These are phyloP conservation scores for Cantharis rustica DNA, from an alignment of 2,888 invertebrate genomes.

Conservation along the genomic window DNA sequence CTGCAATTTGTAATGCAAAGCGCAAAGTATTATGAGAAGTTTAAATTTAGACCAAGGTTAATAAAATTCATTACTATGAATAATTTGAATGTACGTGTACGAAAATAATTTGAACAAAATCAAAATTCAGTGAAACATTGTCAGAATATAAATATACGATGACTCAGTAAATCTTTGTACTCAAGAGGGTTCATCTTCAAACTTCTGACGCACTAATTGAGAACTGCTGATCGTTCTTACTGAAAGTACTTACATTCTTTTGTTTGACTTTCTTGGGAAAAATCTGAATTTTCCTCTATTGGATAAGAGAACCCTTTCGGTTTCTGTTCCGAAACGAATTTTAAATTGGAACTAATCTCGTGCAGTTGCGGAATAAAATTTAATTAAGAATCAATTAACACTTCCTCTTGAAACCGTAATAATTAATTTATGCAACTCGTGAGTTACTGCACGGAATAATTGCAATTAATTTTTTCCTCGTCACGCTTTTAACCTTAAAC, in stretches of 20 bases:
- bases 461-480: not conserved
- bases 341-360: not conserved
- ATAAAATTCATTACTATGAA: not conserved
- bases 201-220: no score
- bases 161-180: not conserved
- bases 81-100: not conserved
- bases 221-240: no score
- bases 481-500: not conserved
- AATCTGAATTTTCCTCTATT: not conserved
- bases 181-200: not conserved
- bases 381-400: not conserved
- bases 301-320: not conserved
- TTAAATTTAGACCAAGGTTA: not conserved
- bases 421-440: not conserved
- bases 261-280: not conserved
- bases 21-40: not conserved
- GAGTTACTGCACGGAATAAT: not conserved
- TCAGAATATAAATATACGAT: not conserved
- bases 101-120: not conserved
- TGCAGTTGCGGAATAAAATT: not conserved
- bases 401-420: not conserved
- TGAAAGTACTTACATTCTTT: not conserved
- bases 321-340: not conserved
- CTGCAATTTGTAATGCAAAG: not conserved
- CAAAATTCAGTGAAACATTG: not conserved